Conservation (phyloP, 2,888 invertebrate genomes). For the Sialis fuliginosa region DNA sequence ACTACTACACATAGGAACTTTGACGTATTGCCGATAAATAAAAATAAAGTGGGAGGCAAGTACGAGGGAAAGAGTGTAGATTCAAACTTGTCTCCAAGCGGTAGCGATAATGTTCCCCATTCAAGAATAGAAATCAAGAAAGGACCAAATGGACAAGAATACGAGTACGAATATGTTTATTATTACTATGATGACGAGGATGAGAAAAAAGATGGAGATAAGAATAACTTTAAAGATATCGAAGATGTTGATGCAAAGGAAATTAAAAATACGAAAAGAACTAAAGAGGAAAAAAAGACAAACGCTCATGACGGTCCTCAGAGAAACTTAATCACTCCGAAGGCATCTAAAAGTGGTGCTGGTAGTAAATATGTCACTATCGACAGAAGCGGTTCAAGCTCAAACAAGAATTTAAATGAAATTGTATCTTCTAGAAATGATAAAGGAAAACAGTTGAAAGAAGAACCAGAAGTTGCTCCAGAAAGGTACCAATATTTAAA, state of each 20-base stretch:
- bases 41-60: conserved; percentile 18
- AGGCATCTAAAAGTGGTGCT: conserved; percentile 22
- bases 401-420: conserved; percentile 45
- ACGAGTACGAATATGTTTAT: conserved; percentile 83
- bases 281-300: conserved; percentile 13
- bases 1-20: conserved; percentile 21
- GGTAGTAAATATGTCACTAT: conserved; percentile 37
- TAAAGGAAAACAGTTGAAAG: conserved; percentile 19
- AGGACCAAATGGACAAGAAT: conserved; percentile 77
- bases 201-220: conserved; percentile 26
- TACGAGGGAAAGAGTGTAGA: conserved; percentile 17
- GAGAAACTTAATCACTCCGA: conserved; percentile 28
- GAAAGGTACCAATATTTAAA: conserved; percentile 22
- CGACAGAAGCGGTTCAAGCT: conserved; percentile 31
- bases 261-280: conserved; percentile 19
- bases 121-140: conserved; percentile 70
- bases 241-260: conserved; percentile 56
- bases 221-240: conserved; percentile 11
- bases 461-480: conserved; percentile 17
- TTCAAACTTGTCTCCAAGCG: conserved; percentile 40
- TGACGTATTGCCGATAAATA: conserved; percentile 18
- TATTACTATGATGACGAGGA: conserved; percentile 80
- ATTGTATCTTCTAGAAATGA: conserved; percentile 27
- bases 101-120: conserved; percentile 46
- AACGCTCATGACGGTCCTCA: conserved; percentile 45